phyloP scores from a whole-genome alignment of 2,113 vertebrate genomes.

The Lota lota region DNA sequence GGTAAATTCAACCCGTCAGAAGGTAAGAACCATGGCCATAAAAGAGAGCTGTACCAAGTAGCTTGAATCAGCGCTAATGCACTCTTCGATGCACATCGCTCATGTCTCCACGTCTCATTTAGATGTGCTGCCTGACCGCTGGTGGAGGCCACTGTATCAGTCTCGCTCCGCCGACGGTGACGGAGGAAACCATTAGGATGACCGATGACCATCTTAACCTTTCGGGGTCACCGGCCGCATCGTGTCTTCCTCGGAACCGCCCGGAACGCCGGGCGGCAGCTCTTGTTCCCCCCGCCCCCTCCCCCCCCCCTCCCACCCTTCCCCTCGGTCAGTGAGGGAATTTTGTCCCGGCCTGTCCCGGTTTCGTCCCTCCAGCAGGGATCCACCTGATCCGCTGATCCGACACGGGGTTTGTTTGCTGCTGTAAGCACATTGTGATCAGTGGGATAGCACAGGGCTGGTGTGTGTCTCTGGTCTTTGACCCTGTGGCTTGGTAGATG shows the following conservation, averaged over 20 bases:
- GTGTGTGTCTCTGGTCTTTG: not conserved
- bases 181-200: constrained; percentile 44
- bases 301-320: no score
- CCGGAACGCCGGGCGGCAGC: not conserved
- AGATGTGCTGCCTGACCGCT: constrained; percentile 53
- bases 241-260: constrained; percentile 1
- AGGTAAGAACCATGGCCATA: constrained; percentile 35
- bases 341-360: no score
- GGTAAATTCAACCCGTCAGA: constrained; percentile 41
- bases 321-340: no score
- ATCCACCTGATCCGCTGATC: no score
- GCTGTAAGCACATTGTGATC: constrained; percentile 34
- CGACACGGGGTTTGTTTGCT: no score
- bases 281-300: no score
- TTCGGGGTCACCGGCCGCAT: constrained; percentile 41
- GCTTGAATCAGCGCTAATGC: constrained; percentile 56
- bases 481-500: constrained; percentile 12
- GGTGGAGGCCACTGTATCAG: constrained; percentile 58
- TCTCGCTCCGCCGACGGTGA: constrained; percentile 50
- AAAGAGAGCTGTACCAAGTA: constrained; percentile 22
- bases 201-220: constrained; percentile 65
- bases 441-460: no score
- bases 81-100: constrained; percentile 49
- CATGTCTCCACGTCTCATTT: constrained; percentile 52
- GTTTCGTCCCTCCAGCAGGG: no score